phyloP scores from a whole-genome alignment of 2,888 invertebrate species.

The Plagiodera versicolora region DNA sequence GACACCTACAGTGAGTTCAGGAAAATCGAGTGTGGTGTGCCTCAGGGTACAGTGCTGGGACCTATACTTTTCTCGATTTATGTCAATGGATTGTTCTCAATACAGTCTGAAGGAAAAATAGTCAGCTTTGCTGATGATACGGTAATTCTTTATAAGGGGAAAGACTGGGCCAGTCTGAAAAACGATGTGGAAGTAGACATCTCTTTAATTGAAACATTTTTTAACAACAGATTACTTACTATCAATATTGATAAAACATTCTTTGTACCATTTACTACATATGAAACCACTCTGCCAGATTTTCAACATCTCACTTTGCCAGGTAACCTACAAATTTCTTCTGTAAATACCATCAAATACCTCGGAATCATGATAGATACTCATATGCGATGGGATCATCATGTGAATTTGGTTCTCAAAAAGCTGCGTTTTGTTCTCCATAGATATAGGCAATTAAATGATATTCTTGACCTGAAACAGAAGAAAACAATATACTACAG shows the following conservation, averaged over 20 bases:
- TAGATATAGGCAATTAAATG: neutral
- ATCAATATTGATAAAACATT: neutral
- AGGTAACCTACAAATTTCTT: neutral
- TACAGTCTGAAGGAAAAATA: neutral
- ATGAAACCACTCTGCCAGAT: neutral
- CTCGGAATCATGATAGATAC: neutral
- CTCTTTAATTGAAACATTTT: neutral
- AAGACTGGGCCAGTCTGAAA: neutral
- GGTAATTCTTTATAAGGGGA: no score
- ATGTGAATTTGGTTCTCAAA: neutral
- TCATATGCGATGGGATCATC: neutral
- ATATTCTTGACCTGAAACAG: neutral
- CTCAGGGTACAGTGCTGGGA: neutral
- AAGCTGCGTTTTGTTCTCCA: neutral
- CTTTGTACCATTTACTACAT: neutral
- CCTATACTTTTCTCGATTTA: neutral
- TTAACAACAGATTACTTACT: neutral
- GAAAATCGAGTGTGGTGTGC: conserved; percentile 2
- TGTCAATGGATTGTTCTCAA: neutral
- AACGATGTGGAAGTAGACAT: neutral
- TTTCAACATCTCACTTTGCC: neutral
- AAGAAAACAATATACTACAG: neutral
- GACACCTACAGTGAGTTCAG: neutral
- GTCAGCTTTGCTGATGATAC: neutral
- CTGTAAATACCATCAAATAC: neutral